Percentiles rank a stretch among this genome's conserved stretches.
phyloP scores from a whole-genome alignment of 1,140 invertebrate genomes.

The Aethina tumida region DNA sequence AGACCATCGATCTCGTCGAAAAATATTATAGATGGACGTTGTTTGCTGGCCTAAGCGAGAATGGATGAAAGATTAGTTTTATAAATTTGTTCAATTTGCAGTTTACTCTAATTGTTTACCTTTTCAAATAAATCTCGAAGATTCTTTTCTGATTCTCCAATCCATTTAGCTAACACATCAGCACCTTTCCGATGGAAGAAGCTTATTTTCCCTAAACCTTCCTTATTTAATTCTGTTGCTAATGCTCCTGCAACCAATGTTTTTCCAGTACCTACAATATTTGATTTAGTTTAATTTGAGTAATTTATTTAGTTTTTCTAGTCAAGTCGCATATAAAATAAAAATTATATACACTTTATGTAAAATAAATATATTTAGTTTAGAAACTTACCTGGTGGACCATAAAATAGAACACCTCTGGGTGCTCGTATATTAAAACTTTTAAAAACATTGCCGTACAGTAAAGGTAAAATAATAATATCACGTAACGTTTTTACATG shows the following conservation, averaged over 20 bases:
- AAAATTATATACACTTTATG: neutral
- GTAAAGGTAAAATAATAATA: constrained; percentile 60
- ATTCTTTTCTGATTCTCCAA: constrained; percentile 45
- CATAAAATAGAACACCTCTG: constrained; percentile 63
- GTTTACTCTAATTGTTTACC: constrained; percentile 21
- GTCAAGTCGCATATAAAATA: neutral
- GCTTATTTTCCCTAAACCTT: constrained; percentile 37
- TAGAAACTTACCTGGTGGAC: constrained; percentile 54
- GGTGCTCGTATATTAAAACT: constrained; percentile 59
- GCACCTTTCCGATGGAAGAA: constrained; percentile 45
- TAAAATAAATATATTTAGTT: neutral
- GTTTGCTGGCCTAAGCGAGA: constrained; percentile 55
- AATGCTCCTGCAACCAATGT: constrained; percentile 43
- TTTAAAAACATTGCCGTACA: constrained; percentile 59
- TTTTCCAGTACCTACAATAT: constrained; percentile 46
- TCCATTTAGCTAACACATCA: constrained; percentile 44
- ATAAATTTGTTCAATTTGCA: neutral
- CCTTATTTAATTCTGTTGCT: constrained; percentile 40
- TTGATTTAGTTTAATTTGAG: constrained; percentile 8
- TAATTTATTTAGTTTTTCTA: constrained; percentile 5
- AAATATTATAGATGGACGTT: constrained; percentile 77
- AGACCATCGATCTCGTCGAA: constrained; percentile 85
- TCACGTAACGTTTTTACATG: constrained; percentile 63
- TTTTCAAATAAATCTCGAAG: constrained; percentile 40
- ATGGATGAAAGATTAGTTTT: neutral